A percentile compares a stretch with the other conserved stretches of the same genome.
These are phyloP conservation scores for Sminthopsis crassicaudata DNA, from an alignment of 2,113 vertebrate genomes.

Conservation along the genomic window DNA sequence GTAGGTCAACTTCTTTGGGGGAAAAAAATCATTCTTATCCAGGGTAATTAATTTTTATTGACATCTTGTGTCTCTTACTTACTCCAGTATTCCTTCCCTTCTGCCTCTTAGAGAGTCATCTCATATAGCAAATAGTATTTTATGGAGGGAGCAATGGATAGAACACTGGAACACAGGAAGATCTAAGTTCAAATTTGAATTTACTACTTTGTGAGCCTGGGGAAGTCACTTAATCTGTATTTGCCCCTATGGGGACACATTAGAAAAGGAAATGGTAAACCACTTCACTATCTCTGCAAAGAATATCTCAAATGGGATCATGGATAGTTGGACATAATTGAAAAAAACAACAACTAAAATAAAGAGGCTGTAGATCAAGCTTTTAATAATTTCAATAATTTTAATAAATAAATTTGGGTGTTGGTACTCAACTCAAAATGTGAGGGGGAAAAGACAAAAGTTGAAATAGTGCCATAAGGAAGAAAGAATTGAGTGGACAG, in stretches of 20 bases:
- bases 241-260: not conserved
- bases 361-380: not conserved
- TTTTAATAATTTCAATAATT: not conserved
- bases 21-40: not conserved
- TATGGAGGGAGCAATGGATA: not conserved
- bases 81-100: not conserved
- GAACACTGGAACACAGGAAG: not conserved
- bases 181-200: not conserved
- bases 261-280: not conserved
- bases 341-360: not conserved
- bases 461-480: not conserved
- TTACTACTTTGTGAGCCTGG: not conserved
- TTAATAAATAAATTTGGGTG: not conserved
- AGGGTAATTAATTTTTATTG: not conserved
- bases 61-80: not conserved
- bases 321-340: not conserved
- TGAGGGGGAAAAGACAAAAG: not conserved
- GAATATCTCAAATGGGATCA: not conserved
- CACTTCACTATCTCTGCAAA: not conserved
- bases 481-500: accelerated
- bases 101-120: not conserved
- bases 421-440: not conserved
- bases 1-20: not conserved
- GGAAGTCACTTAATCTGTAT: not conserved
- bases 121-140: not conserved